phyloP scores from a whole-genome alignment of 1,140 invertebrate species.

The Brachionus angularis region DNA sequence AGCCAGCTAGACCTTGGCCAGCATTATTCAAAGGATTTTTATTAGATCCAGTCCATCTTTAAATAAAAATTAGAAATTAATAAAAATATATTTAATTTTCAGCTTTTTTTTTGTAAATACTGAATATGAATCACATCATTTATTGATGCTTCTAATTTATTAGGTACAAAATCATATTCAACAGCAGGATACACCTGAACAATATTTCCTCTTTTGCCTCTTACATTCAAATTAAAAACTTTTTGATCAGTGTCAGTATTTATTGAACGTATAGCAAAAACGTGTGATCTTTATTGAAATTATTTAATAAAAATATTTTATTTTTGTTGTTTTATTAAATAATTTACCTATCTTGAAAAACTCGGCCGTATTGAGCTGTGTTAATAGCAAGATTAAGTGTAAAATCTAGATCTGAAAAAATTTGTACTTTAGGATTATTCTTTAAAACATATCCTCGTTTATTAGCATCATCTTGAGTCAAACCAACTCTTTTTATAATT shows the following conservation, averaged over 20 bases:
- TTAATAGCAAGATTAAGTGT: conserved; percentile 52
- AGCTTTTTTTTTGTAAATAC: too few species aligned
- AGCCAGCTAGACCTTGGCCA: conserved; percentile 53
- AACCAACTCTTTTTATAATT: neutral
- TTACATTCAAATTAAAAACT: conserved; percentile 40
- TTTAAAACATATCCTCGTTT: conserved; percentile 52
- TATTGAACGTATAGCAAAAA: neutral
- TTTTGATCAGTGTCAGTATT: neutral
- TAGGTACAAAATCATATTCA: conserved; percentile 56
- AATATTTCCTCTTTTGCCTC: conserved; percentile 44
- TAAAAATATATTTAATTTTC: conserved; percentile 53
- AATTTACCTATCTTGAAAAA: conserved; percentile 53
- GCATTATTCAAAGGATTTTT: conserved; percentile 49
- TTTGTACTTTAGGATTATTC: conserved; percentile 52
- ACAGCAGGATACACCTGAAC: conserved; percentile 49
- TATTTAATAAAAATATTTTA: neutral
- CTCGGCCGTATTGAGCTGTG: conserved; percentile 55
- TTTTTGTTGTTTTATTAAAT: too few species aligned
- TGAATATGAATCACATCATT: conserved; percentile 55
- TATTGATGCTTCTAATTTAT: conserved; percentile 45
- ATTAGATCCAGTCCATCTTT: conserved; percentile 55
- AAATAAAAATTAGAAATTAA: conserved; percentile 49
- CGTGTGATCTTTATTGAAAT: neutral
- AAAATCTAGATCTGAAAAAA: conserved; percentile 51
- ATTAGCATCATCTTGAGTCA: conserved; percentile 45